These are phyloP conservation scores for Podabrus alpinus DNA, from an alignment of 2,888 invertebrate species.

Conservation along the genomic window DNA sequence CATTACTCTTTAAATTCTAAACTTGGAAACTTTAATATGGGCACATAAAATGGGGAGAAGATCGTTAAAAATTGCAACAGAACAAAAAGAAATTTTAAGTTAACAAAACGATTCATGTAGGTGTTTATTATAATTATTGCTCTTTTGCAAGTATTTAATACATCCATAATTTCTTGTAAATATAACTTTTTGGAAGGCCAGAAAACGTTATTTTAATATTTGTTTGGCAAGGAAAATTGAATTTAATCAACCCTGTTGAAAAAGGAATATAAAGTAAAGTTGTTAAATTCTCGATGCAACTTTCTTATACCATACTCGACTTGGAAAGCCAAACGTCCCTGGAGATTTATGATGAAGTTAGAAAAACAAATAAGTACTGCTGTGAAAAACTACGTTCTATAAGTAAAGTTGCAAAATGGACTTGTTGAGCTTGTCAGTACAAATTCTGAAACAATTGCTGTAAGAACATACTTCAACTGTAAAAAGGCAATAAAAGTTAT, in stretches of 20 bases:
- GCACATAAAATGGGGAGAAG: neutral
- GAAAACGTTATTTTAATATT: neutral
- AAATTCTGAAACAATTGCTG: slow-evolving; percentile 3
- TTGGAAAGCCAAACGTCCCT: neutral
- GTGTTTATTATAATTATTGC: neutral
- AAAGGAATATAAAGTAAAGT: neutral
- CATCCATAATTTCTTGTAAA: neutral
- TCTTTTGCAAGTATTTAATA: neutral
- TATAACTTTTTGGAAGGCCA: neutral
- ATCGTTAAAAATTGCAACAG: neutral
- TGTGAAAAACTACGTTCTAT: slow-evolving; percentile 2
- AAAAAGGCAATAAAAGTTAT: slow-evolving; percentile 24
- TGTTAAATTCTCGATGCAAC: neutral
- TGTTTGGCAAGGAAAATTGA: neutral
- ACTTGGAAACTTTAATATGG: neutral
- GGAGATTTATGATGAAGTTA: slow-evolving; percentile 12
- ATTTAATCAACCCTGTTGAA: slow-evolving; percentile 3
- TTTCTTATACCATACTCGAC: slow-evolving; percentile 10
- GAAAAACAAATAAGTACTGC: slow-evolving; percentile 17
- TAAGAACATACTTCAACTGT: slow-evolving; percentile 8
- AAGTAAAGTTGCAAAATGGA: slow-evolving; percentile 12
- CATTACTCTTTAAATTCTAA: neutral
- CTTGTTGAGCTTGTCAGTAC: slow-evolving; percentile 13
- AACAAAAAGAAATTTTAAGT: neutral
- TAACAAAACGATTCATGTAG: neutral